Evolutionary conservation across 2,797 vertebrate species (phyloP), one percentile per base, ranked within the genome.

Genomic region (Setipinna tenuifilis): DNA sequence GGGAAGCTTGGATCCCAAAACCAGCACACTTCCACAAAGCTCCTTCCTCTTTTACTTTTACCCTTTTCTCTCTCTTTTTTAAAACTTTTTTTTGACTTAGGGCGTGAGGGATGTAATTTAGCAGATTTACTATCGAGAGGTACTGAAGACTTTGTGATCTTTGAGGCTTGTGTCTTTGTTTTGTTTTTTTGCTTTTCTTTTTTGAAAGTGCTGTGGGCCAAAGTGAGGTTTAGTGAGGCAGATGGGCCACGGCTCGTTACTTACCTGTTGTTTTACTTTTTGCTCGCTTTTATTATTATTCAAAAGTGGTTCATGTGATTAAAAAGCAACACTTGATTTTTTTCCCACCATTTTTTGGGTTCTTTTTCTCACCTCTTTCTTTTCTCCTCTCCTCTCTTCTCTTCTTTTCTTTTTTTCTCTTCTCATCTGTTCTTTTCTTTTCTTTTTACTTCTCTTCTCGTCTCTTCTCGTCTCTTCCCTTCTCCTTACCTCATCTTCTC

Each of bases 241-340:
- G 31, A 71, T 10, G 6, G 28, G 10, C 31, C 31, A 0, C 5
- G 31, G 14, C 68, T 75, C 68, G 31, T 75, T 35, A 75, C 68
- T 75, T 75, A 75, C 68, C 68, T 75, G 68, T 41, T 16, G 68
- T 75, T 75, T 75, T 16, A n/a, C n/a, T n/a, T 75, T 17, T 21
- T 25, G 14, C 31, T 9, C 35, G 31, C 25, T 35, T 75, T 75
- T 75, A 75, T 41, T 75, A 75, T 41, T 41, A 28, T 75, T 41
- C 16, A 41, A 75, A 75, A 75, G 11, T 31, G 65, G 65, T 25
- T 16, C 31, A 28, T 41, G 16, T 31, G 68, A 75, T 75, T 75
- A 41, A 41, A 75, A 4, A 31, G 16, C 28, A 75, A 75, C 68
- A 75, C 14, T 75, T 75, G 65, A 68, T 65, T 10, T 25, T 28